Percentiles rank a stretch among this genome's conserved stretches.
Evolutionary conservation across 30 jellyfish, hydroid and myxozoan species (phyloP).

Genomic region (Turritopsis dohrnii): DNA sequence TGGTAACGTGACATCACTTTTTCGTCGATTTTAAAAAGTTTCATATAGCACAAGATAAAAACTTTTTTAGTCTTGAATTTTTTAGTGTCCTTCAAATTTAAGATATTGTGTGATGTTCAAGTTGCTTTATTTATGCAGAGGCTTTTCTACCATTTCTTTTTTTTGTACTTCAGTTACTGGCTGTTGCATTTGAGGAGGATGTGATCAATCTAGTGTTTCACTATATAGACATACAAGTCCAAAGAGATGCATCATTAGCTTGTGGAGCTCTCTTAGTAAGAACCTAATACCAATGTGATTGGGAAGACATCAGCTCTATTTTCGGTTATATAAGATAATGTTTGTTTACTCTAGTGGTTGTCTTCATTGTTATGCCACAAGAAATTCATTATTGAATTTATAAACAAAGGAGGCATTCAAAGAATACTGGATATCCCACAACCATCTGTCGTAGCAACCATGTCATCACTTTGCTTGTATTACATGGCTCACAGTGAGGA

Average conservation of each 20-base stretch:
- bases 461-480: conserved; percentile 65
- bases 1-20: too few species aligned
- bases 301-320: background rate
- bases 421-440: conserved; percentile 70
- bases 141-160: background rate
- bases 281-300: background rate
- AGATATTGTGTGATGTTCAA: too few species aligned
- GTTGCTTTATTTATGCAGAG: too few species aligned
- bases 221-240: conserved; percentile 52
- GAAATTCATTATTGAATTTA: conserved; percentile 74
- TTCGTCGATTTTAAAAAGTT: too few species aligned
- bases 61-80: too few species aligned
- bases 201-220: conserved; percentile 68
- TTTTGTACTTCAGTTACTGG: conserved; percentile 49
- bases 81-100: too few species aligned
- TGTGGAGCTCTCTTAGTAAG: conserved; percentile 65
- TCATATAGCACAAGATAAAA: too few species aligned
- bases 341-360: conserved; percentile 39
- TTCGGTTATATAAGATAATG: background rate
- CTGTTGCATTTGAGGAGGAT: conserved; percentile 67
- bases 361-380: conserved; percentile 85
- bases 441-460: conserved; percentile 78
- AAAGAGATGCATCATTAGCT: conserved; percentile 56
- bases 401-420: conserved; percentile 78
- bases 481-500: conserved; percentile 65